Evolutionary conservation across 2,888 invertebrate species (phyloP).

Genomic region (Parnassius apollo): DNA sequence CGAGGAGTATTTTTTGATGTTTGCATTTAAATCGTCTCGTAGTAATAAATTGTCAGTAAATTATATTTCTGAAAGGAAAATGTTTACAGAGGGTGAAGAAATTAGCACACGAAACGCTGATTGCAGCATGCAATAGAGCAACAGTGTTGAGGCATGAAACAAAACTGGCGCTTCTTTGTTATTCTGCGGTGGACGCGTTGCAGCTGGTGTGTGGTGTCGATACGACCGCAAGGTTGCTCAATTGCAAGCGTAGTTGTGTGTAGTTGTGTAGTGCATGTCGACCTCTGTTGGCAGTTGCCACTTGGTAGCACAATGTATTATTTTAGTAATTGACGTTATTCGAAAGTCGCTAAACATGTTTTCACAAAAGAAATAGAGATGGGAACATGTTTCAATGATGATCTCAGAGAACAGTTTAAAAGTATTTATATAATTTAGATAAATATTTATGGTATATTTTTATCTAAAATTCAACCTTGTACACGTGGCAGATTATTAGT

Average conservation of each 20-base stretch:
- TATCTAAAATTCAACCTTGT: no score
- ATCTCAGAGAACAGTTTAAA: no score
- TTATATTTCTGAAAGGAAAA: not conserved
- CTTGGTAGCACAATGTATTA: no score
- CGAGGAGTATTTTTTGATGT: no score
- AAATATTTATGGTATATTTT: no score
- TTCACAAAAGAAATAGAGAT: no score
- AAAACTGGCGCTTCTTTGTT: slow-evolving; percentile 24
- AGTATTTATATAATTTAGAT: no score
- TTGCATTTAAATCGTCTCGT: no score
- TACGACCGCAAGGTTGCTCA: slow-evolving; percentile 46
- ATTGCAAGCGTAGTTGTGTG: slow-evolving; percentile 10
- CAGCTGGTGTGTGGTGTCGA: slow-evolving; percentile 41
- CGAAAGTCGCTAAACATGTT: no score
- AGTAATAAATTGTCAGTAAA: not conserved
- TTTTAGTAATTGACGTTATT: no score
- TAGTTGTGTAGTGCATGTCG: not conserved
- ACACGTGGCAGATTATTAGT: no score
- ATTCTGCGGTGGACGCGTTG: slow-evolving; percentile 35
- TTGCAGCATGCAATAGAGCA: not conserved
- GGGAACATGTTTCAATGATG: no score
- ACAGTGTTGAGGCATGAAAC: not conserved
- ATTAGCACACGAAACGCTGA: not conserved
- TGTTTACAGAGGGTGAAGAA: not conserved
- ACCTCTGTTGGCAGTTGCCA: not conserved